Percentiles rank a stretch among this genome's conserved stretches.
These are phyloP conservation scores for Prosapia bicincta DNA, from an alignment of 2,888 invertebrate genomes.

Conservation along the genomic window DNA sequence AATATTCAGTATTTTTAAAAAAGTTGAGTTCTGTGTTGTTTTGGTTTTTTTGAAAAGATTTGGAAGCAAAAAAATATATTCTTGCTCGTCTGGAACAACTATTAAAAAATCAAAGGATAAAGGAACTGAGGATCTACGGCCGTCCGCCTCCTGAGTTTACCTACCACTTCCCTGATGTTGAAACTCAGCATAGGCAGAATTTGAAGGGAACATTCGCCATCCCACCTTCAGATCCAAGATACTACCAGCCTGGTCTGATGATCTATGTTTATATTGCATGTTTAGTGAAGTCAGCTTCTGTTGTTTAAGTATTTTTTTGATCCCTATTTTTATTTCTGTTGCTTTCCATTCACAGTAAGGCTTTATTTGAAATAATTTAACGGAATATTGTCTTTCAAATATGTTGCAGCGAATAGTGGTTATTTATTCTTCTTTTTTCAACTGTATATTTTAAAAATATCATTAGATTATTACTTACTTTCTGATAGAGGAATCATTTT, in stretches of 20 bases:
- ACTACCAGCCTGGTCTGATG: slow-evolving; percentile 40
- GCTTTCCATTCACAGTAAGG: too few relatives aligned
- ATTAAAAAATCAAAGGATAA: neutral
- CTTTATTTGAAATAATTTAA: too few relatives aligned
- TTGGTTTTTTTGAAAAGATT: neutral
- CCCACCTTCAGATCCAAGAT: slow-evolving; percentile 47
- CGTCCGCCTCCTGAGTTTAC: slow-evolving; percentile 13
- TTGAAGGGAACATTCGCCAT: slow-evolving; percentile 43
- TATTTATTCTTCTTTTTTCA: too few relatives aligned
- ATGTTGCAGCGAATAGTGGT: too few relatives aligned
- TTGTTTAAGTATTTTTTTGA: too few relatives aligned
- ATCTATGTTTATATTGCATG: neutral
- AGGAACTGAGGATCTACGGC: neutral
- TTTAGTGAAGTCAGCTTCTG: neutral
- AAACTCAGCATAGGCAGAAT: slow-evolving; percentile 36
- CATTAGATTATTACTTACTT: too few relatives aligned
- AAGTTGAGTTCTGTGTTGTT: neutral
- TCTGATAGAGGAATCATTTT: too few relatives aligned
- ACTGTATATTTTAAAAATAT: too few relatives aligned
- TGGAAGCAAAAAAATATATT: neutral
- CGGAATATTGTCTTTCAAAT: too few relatives aligned
- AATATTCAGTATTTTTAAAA: too few relatives aligned
- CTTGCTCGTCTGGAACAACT: neutral
- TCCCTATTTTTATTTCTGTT: too few relatives aligned
- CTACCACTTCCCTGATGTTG: slow-evolving; percentile 12